These are phyloP conservation scores for Agriotes lineatus DNA, from an alignment of 2,888 invertebrate genomes.

Conservation along the genomic window DNA sequence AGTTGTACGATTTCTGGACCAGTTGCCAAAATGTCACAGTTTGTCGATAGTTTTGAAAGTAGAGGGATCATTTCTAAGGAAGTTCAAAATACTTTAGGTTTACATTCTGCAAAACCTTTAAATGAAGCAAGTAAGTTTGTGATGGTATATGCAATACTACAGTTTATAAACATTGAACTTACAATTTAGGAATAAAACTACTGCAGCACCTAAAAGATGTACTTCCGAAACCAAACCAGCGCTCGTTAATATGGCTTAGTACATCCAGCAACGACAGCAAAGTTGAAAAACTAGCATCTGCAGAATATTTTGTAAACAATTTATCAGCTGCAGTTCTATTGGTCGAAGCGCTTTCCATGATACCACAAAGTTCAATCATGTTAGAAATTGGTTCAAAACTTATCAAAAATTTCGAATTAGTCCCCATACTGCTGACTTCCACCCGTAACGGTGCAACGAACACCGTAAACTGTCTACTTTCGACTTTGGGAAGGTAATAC, in stretches of 20 bases:
- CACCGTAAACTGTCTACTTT: not conserved
- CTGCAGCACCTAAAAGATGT: not conserved
- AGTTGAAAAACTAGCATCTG: constrained; percentile 71
- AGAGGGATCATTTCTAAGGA: not conserved
- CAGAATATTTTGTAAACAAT: constrained; percentile 61
- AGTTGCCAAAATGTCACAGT: not conserved
- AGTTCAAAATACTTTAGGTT: not conserved
- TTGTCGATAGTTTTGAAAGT: not conserved
- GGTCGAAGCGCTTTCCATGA: not conserved
- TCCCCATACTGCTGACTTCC: not conserved
- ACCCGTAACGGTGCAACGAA: not conserved
- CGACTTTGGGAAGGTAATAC: not conserved
- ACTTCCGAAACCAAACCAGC: not conserved
- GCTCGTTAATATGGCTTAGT: not conserved
- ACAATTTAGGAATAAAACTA: not conserved
- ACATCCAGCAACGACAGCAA: not conserved
- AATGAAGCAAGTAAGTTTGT: not conserved
- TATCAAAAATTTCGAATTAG: not conserved
- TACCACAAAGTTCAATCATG: not conserved
- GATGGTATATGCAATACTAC: not conserved
- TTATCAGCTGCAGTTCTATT: constrained; percentile 20
- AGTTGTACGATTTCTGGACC: not conserved
- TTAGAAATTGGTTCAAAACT: constrained; percentile 11
- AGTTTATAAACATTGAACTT: no score
- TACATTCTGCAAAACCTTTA: not conserved